These are phyloP conservation scores for Drosophila rellima DNA, from an alignment of 2,888 invertebrate genomes.

Conservation along the genomic window DNA sequence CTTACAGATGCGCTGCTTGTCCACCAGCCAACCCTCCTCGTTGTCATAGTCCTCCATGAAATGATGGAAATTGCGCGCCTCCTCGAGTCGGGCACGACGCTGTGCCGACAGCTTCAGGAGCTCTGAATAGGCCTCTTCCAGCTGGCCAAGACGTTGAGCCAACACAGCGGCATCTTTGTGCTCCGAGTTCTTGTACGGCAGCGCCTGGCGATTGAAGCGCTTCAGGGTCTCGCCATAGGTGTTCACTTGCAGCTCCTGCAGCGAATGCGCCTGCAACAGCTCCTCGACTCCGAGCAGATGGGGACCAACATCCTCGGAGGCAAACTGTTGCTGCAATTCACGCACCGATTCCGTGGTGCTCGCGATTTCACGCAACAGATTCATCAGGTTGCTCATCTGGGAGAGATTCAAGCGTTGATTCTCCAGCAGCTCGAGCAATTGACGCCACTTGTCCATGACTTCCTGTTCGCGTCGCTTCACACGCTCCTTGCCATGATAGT, in stretches of 20 bases:
- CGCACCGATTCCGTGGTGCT: constrained; percentile 93
- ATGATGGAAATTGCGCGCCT: constrained; percentile 96
- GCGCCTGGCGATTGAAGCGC: constrained; percentile 90
- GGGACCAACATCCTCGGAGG: constrained; percentile 95
- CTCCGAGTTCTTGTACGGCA: constrained; percentile 87
- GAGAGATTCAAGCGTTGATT: constrained; percentile 92
- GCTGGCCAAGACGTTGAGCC: constrained; percentile 90
- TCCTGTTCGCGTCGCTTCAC: constrained; percentile 89
- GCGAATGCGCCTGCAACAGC: constrained; percentile 95
- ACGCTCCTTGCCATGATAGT: constrained; percentile 95
- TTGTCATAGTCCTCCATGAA: constrained; percentile 99
- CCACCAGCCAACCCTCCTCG: constrained; percentile 98
- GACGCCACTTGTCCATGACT: constrained; percentile 94
- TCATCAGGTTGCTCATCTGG: constrained; percentile 94
- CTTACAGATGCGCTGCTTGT: constrained; percentile 96
- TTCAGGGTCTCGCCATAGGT: constrained; percentile 94
- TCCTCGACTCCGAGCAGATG: constrained; percentile 98
- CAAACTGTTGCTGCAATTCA: constrained; percentile 91
- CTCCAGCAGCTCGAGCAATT: constrained; percentile 93
- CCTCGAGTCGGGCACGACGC: constrained; percentile 94
- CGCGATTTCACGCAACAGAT: constrained; percentile 95
- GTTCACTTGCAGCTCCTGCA: constrained; percentile 96
- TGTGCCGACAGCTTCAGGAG: constrained; percentile 86
- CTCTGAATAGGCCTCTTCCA: constrained; percentile 92
- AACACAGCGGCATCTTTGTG: constrained; percentile 88